Conservation (phyloP, 2,888 invertebrate genomes). For the Pammene fasciana region DNA sequence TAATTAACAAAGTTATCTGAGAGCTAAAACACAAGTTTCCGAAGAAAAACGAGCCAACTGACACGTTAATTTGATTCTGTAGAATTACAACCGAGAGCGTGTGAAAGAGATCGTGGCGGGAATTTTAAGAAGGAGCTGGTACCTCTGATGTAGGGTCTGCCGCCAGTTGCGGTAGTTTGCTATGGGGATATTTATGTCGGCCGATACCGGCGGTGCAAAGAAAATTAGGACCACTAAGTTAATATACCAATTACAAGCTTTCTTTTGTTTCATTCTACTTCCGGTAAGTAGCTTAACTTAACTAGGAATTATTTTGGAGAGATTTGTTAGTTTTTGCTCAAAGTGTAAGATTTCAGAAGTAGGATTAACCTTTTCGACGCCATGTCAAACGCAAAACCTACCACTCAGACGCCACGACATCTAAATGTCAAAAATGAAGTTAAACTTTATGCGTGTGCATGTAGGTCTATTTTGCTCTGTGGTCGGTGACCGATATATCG, state of each 20-base stretch:
- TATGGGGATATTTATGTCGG: constrained; percentile 17
- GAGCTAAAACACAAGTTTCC: constrained; percentile 79
- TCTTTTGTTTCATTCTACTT: neutral
- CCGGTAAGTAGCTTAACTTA: neutral
- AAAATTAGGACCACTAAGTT: constrained; percentile 9
- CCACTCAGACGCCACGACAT: too few species aligned
- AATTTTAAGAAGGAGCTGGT: constrained; percentile 56
- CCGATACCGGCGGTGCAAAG: neutral
- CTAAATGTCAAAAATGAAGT: too few species aligned
- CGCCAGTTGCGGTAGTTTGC: constrained; percentile 24
- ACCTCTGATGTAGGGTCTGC: constrained; percentile 34
- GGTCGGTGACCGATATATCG: too few species aligned
- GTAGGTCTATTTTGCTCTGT: too few species aligned
- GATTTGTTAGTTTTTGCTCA: neutral
- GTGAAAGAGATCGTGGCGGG: constrained; percentile 66
- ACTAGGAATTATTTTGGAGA: neutral
- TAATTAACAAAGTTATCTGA: constrained; percentile 80
- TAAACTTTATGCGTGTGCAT: too few species aligned
- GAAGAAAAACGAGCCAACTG: constrained; percentile 78
- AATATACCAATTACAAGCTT: constrained; percentile 1
- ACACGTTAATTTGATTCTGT: constrained; percentile 79
- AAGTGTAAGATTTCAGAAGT: too few species aligned
- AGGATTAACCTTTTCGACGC: too few species aligned
- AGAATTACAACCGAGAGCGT: constrained; percentile 73
- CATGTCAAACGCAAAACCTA: too few species aligned